Evolutionary conservation across 2,797 vertebrate species (phyloP), one percentile per base, ranked within the genome.

Genomic region (Nyctibius grandis): DNA sequence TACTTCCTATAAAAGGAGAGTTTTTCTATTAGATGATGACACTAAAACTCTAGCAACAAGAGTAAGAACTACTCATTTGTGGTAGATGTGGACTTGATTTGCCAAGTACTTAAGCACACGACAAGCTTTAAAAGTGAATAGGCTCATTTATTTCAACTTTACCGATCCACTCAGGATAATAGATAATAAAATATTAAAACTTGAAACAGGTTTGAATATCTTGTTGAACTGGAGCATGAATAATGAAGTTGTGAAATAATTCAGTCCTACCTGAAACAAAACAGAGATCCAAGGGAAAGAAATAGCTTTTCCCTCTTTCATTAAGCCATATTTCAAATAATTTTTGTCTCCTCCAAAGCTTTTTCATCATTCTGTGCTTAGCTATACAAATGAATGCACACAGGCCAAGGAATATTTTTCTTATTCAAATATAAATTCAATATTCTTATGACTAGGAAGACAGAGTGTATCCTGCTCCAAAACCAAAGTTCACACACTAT

Each of bases 161-260:
- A 95, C 16, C 31, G 74, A 81, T 34, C 65, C 79, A 72, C 57
- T 93, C 57, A 84, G 76, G 93, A 81, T 85, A 93, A 91, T 1
- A 91, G 85, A 75, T 68, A 94, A 86, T 94, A 88, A 96, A 95
- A 95, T 78, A 95, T 86, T 94, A 81, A 95, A 88, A 91, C 73
- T 34, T 91, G 83, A 90, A 96, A 75, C 48, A 86, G 38, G 73
- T 65, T 64, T 90, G 76, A 95, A 75, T 68, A 79, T 65, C 82
- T 68, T 90, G 23, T 69, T 88, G 87, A 91, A 89, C n/a, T 79
- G 89, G 33, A 91, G 82, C 53, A 81, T 47, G 76, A 91, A 81
- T 93, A 94, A 89, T 88, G 82, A 93, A 90, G 57, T 38, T 74
- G 51, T 77, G 61, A 95, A 95, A 88, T 91, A 78, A 90, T 90